Percentiles rank a stretch among this genome's conserved stretches.
Conservation (phyloP, 2,888 invertebrate species). For the Agrilus cyanescens region DNA sequence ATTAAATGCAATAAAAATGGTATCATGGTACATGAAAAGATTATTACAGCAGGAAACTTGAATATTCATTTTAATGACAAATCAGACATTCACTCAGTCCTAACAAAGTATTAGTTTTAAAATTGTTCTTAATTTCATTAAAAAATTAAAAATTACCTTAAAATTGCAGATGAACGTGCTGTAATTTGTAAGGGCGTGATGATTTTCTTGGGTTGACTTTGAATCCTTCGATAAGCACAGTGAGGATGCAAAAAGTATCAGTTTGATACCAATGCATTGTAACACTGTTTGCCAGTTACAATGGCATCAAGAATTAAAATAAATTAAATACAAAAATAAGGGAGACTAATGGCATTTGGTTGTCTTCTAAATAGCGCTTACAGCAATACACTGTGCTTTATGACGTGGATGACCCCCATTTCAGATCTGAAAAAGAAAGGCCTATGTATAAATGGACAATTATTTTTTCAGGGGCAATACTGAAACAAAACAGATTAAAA, state of each 20-base stretch:
- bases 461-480: too few species aligned
- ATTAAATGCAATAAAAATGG: too few species aligned
- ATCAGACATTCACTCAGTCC: too few species aligned
- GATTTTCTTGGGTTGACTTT: slow-evolving; percentile 10
- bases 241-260: slow-evolving; percentile 13
- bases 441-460: too few species aligned
- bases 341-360: slow-evolving; percentile 14
- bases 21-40: too few species aligned
- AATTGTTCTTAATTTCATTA: too few species aligned
- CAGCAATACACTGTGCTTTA: slow-evolving; percentile 21
- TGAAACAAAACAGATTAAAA: too few species aligned
- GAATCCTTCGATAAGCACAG: slow-evolving; percentile 17
- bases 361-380: slow-evolving; percentile 1
- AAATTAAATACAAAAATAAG: slow-evolving; percentile 14
- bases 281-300: slow-evolving; percentile 11
- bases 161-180: slow-evolving; percentile 21
- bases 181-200: slow-evolving; percentile 19
- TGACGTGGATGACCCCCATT: slow-evolving; percentile 28
- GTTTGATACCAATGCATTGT: slow-evolving; percentile 19
- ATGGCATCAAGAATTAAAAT: slow-evolving; percentile 16
- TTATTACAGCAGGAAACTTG: too few species aligned
- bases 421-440: slow-evolving; percentile 24
- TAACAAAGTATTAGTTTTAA: too few species aligned
- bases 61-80: too few species aligned
- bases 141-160: slow-evolving; percentile 20